Percentiles rank a stretch among this genome's conserved stretches.
These are phyloP conservation scores for Bombyx mori DNA, from an alignment of 1,140 invertebrate species.

Conservation along the genomic window DNA sequence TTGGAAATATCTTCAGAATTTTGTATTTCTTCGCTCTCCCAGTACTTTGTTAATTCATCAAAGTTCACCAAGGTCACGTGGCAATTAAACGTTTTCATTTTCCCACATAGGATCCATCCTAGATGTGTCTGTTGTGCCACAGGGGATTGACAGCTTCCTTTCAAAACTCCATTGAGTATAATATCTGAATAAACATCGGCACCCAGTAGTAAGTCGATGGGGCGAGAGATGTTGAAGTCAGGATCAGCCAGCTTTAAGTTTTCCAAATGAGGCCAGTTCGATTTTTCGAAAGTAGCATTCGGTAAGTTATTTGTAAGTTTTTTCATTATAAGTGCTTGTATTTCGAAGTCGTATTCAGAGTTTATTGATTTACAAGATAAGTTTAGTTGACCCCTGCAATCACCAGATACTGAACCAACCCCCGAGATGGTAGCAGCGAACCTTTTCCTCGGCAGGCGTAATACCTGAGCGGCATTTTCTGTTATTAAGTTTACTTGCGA, in stretches of 20 bases:
- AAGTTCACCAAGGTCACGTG: slow-evolving; percentile 7
- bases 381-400: slow-evolving; percentile 16
- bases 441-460: slow-evolving; percentile 9
- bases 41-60: slow-evolving; percentile 10
- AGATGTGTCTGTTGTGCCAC: slow-evolving; percentile 22
- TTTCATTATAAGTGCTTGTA: slow-evolving; percentile 20
- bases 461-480: slow-evolving; percentile 16
- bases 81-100: too few relatives aligned
- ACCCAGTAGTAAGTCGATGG: slow-evolving; percentile 18
- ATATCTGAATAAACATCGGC: slow-evolving; percentile 21
- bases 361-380: slow-evolving; percentile 11
- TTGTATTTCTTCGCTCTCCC: too few relatives aligned
- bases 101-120: slow-evolving; percentile 25
- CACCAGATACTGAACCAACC: slow-evolving; percentile 13
- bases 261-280: slow-evolving; percentile 12
- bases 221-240: slow-evolving; percentile 17
- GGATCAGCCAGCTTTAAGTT: slow-evolving; percentile 20
- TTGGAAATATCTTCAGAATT: slow-evolving; percentile 9
- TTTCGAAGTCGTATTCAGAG: slow-evolving; percentile 14
- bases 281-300: slow-evolving; percentile 13
- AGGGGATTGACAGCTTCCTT: slow-evolving; percentile 5
- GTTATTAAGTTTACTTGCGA: slow-evolving; percentile 16
- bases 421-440: slow-evolving; percentile 15
- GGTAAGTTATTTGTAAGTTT: slow-evolving; percentile 20
- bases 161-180: slow-evolving; percentile 20